These are phyloP conservation scores for Esperia sulphurella DNA, from an alignment of 2,888 invertebrate species.

Conservation along the genomic window DNA sequence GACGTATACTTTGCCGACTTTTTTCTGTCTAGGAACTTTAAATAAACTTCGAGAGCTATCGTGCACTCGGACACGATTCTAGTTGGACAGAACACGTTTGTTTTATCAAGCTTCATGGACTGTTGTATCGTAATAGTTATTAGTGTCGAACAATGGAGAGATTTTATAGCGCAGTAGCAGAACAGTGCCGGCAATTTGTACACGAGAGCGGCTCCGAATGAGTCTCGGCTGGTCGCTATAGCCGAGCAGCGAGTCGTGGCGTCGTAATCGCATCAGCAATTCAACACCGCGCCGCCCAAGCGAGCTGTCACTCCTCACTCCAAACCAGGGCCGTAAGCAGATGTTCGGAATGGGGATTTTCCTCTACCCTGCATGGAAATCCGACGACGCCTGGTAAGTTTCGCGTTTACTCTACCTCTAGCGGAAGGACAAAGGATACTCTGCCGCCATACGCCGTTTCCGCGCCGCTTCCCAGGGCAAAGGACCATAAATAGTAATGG, in stretches of 20 bases:
- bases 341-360: no score
- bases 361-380: not conserved
- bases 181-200: slow-evolving; percentile 73
- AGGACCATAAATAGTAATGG: no score
- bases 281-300: slow-evolving; percentile 33
- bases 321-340: slow-evolving; percentile 1
- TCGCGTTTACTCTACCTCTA: no score
- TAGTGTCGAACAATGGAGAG: slow-evolving; percentile 66
- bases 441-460: no score
- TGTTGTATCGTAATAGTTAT: slow-evolving; percentile 74
- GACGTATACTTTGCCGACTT: no score
- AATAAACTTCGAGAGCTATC: no score
- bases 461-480: no score
- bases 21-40: not conserved
- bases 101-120: slow-evolving; percentile 59
- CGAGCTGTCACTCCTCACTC: slow-evolving; percentile 30
- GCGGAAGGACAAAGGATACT: no score
- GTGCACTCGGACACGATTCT: slow-evolving; percentile 9
- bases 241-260: slow-evolving; percentile 82
- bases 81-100: not conserved
- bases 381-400: not conserved
- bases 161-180: slow-evolving; percentile 64
- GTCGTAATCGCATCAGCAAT: slow-evolving; percentile 83
- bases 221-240: slow-evolving; percentile 66
- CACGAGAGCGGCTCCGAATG: slow-evolving; percentile 65